phyloP scores from a whole-genome alignment of 2,797 vertebrate species.

The Sciurus carolinensis region DNA sequence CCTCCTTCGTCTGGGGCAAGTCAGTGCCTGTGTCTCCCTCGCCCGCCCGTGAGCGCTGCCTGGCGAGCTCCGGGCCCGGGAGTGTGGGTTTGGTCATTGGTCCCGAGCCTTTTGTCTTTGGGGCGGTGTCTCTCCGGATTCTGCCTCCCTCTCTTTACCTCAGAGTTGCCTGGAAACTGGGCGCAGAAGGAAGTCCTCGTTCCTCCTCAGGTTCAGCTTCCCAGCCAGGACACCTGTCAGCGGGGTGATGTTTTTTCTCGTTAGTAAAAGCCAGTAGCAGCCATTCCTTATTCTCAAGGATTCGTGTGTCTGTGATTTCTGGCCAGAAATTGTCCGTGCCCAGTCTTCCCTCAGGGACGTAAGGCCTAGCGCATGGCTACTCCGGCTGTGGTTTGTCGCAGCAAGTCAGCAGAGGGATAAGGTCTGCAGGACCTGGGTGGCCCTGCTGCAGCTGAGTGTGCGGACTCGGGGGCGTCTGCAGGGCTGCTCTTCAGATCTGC shows the following conservation, averaged over 20 bases:
- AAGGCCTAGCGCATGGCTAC: not conserved
- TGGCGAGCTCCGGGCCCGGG: too few species aligned
- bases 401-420: not conserved
- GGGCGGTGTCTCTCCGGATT: not conserved
- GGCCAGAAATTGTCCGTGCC: not conserved
- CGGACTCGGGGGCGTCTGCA: not conserved
- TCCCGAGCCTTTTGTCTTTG: not conserved
- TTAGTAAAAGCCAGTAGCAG: not conserved
- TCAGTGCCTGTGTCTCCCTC: not conserved
- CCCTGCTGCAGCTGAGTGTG: not conserved
- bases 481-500: not conserved
- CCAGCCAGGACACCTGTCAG: not conserved
- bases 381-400: not conserved
- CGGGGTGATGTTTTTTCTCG: not conserved
- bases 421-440: not conserved
- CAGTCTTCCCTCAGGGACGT: not conserved
- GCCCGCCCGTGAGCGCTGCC: too few species aligned
- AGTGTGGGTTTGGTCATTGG: not conserved
- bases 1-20: constrained; percentile 9
- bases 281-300: not conserved
- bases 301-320: constrained; percentile 38
- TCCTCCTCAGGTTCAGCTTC: constrained; percentile 34
- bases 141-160: not conserved
- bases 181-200: not conserved
- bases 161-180: constrained; percentile 1